phyloP scores from a whole-genome alignment of 2,888 invertebrate species.

The Luperina testacea region DNA sequence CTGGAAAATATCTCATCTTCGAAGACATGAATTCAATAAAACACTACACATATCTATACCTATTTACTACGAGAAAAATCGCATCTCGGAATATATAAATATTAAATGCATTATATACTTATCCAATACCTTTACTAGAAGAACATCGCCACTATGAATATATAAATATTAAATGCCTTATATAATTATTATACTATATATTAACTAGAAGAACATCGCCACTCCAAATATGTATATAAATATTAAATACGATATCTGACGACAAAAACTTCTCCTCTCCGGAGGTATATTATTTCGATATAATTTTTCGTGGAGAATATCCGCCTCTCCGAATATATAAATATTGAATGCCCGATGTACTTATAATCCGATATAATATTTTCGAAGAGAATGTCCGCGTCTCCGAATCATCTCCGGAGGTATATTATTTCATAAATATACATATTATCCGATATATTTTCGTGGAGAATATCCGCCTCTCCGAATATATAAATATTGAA shows the following conservation, averaged over 20 bases:
- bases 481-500: background rate
- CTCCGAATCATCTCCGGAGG: background rate
- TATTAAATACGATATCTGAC: background rate
- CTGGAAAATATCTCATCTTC: background rate
- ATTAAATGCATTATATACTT: background rate
- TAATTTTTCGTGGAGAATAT: background rate
- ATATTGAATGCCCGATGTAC: background rate
- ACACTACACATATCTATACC: background rate
- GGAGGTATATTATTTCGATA: background rate
- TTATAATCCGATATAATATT: background rate
- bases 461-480: background rate
- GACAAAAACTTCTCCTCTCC: background rate
- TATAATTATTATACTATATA: background rate
- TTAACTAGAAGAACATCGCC: background rate
- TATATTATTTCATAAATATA: background rate
- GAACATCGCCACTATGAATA: background rate
- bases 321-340: background rate
- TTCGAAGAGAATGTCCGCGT: background rate
- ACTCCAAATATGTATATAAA: background rate
- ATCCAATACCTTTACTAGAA: background rate
- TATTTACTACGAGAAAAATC: background rate
- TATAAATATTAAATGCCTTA: slow-evolving; percentile 3
- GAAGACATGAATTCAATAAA: background rate
- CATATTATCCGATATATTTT: background rate
- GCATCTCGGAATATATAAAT: background rate